phyloP scores from a whole-genome alignment of 2,888 invertebrate genomes.

The Leptinotarsa peninsularis region DNA sequence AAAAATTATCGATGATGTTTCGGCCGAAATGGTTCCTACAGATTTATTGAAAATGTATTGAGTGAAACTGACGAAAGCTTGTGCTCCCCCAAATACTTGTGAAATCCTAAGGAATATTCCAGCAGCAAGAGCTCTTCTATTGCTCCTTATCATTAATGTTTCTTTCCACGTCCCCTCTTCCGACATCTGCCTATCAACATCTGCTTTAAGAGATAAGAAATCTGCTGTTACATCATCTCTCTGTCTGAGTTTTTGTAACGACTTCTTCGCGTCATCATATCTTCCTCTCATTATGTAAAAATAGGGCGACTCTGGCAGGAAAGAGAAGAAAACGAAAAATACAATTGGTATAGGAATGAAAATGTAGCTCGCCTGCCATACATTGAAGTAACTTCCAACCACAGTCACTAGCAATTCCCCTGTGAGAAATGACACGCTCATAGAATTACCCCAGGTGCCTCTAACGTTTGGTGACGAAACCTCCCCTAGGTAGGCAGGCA shows the following conservation, averaged over 20 bases:
- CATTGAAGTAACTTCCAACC: constrained; percentile 62
- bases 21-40: constrained; percentile 50
- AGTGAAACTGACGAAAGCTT: constrained; percentile 53
- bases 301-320: constrained; percentile 60
- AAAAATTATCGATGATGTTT: constrained; percentile 49
- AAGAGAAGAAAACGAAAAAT: constrained; percentile 46
- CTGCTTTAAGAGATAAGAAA: constrained; percentile 48
- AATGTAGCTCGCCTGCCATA: constrained; percentile 39
- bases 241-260: constrained; percentile 52
- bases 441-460: constrained; percentile 57
- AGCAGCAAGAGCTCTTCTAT: constrained; percentile 55
- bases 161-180: constrained; percentile 54
- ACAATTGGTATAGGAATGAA: constrained; percentile 47
- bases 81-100: constrained; percentile 56
- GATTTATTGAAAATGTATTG: constrained; percentile 59
- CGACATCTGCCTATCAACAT: constrained; percentile 55
- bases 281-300: constrained; percentile 53
- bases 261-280: constrained; percentile 50
- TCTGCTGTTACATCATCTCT: constrained; percentile 54
- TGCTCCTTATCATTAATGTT: constrained; percentile 52
- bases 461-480: constrained; percentile 56
- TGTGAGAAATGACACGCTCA: constrained; percentile 50
- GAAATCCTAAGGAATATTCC: constrained; percentile 53
- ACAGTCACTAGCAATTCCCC: constrained; percentile 63
- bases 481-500: constrained; percentile 59